Percentiles rank a stretch among this genome's conserved stretches.
phyloP scores from a whole-genome alignment of 1,140 invertebrate species.

The Drosophila tsacasi region DNA sequence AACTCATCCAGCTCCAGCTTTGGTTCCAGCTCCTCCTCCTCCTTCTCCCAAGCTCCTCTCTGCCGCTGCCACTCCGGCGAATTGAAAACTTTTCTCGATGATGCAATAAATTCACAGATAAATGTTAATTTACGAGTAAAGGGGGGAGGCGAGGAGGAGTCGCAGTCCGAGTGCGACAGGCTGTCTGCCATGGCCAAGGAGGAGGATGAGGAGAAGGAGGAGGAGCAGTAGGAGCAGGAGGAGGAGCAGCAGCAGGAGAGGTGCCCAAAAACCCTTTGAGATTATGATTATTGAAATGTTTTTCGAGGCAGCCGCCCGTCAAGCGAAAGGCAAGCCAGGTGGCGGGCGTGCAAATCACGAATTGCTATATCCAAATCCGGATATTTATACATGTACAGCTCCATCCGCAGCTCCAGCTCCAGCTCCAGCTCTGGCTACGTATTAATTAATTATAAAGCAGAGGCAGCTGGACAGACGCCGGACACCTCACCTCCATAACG shows the following conservation, averaged over 20 bases:
- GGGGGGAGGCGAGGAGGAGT: constrained; percentile 7
- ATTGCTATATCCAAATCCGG: constrained; percentile 44
- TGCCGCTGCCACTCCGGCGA: constrained; percentile 26
- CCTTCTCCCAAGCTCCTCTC: background rate
- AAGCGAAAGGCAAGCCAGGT: constrained; percentile 8
- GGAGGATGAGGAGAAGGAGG: background rate
- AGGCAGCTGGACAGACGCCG: constrained; percentile 14
- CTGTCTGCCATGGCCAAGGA: constrained; percentile 49
- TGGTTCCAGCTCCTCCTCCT: background rate
- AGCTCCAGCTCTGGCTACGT: constrained; percentile 39
- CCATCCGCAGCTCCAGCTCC: background rate
- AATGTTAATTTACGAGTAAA: constrained; percentile 74
- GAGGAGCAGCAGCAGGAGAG: background rate
- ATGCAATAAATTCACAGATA: constrained; percentile 81
- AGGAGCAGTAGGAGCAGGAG: no score
- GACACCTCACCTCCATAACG: constrained; percentile 56
- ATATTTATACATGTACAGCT: constrained; percentile 30
- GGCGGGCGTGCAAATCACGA: constrained; percentile 65
- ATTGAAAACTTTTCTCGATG: constrained; percentile 77
- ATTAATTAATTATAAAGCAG: constrained; percentile 79
- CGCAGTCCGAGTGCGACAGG: constrained; percentile 36
- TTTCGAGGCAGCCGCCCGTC: constrained; percentile 9
- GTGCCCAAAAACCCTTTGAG: background rate
- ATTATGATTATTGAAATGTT: constrained; percentile 72
- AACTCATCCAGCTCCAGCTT: background rate